Evolutionary conservation across 2,113 vertebrate genomes (phyloP).

Genomic region (Taurulus bubalis): DNA sequence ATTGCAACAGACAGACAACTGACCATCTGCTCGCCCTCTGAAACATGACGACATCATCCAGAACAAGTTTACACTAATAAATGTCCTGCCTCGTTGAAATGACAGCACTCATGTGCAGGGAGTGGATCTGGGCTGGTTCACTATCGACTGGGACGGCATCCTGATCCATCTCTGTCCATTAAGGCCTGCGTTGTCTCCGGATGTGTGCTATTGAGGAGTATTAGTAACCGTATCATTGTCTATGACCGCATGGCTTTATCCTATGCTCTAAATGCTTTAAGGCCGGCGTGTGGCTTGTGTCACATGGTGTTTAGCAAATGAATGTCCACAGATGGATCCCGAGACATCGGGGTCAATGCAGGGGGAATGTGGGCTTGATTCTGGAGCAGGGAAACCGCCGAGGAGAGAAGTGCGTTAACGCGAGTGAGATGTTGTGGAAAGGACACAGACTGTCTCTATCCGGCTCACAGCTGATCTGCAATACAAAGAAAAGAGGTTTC

Average conservation of each 20-base stretch:
- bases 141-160: conserved; percentile 52
- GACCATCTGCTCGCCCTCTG: conserved; percentile 36
- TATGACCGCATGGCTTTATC: conserved; percentile 59
- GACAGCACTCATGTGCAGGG: conserved; percentile 1
- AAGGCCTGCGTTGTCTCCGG: conserved; percentile 59
- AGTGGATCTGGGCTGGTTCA: conserved; percentile 47
- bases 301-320: conserved; percentile 57
- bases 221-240: conserved; percentile 63
- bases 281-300: conserved; percentile 66
- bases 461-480: too few species aligned
- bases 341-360: conserved; percentile 42
- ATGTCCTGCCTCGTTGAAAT: conserved; percentile 27
- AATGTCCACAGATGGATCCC: conserved; percentile 45
- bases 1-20: conserved; percentile 44
- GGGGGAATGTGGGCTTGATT: conserved; percentile 2
- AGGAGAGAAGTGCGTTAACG: not conserved
- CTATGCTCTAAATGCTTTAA: conserved; percentile 64
- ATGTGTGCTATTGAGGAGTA: conserved; percentile 54
- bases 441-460: not conserved
- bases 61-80: conserved; percentile 42
- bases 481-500: not conserved
- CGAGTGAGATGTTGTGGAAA: not conserved
- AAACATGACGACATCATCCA: conserved; percentile 53
- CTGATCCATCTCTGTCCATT: conserved; percentile 74
- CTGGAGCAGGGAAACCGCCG: not conserved